Conservation (phyloP, 1,140 invertebrate species). For the Ostrea edulis region DNA sequence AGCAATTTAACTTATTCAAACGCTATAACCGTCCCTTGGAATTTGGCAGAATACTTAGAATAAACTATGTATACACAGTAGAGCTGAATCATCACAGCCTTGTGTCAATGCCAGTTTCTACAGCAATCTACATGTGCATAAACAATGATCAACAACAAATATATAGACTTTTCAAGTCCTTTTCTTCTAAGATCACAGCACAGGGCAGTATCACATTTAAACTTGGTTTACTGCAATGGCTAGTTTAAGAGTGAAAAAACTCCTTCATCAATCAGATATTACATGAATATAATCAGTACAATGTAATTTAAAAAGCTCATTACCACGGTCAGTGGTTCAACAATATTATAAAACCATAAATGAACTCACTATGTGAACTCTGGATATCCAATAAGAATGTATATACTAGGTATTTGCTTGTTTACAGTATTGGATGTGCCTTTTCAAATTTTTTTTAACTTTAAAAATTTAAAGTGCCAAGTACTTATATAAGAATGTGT, state of each 20-base stretch:
- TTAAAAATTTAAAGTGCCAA: no score
- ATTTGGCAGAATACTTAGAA: background rate
- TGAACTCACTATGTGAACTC: no score
- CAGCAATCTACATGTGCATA: background rate
- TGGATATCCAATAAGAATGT: no score
- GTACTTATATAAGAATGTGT: no score
- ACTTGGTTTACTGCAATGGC: background rate
- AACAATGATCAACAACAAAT: background rate
- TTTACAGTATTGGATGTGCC: no score
- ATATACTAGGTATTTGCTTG: no score
- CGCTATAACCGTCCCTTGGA: background rate
- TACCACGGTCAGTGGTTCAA: no score
- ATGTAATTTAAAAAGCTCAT: no score
- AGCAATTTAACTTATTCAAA: background rate
- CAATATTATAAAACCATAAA: no score
- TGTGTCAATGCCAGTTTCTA: background rate
- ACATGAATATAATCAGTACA: no score
- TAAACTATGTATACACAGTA: background rate
- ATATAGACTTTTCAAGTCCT: constrained; percentile 1
- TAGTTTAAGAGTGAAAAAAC: background rate
- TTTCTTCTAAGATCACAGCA: constrained; percentile 5
- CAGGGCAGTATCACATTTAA: background rate
- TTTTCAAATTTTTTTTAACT: no score
- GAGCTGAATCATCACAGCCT: background rate
- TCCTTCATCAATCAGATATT: no score